A percentile compares a stretch with the other conserved stretches of the same genome.
These are phyloP conservation scores for Salvelinus fontinalis DNA, from an alignment of 2,113 vertebrate genomes.

Conservation along the genomic window DNA sequence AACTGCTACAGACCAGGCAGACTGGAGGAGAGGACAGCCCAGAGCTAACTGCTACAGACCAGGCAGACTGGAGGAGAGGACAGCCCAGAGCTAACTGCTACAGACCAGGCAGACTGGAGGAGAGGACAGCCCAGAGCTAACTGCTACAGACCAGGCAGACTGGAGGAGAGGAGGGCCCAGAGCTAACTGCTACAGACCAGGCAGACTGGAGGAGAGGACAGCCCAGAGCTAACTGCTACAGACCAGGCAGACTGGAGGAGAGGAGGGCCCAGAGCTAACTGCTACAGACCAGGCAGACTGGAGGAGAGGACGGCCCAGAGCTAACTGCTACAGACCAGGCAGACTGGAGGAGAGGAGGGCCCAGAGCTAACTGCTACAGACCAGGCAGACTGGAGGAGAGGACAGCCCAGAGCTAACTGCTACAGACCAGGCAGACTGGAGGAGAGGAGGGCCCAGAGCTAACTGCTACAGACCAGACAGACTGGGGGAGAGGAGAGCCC, in stretches of 20 bases:
- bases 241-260: too few relatives aligned
- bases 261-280: conserved; percentile 2
- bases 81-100: background rate
- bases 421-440: conserved; percentile 36
- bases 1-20: too few relatives aligned
- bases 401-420: conserved; percentile 5
- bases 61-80: conserved; percentile 32
- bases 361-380: background rate
- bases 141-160: too few relatives aligned
- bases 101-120: conserved; percentile 1
- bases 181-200: conserved; percentile 5
- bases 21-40: conserved; percentile 11
- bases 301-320: conserved; percentile 5
- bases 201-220: conserved; percentile 21
- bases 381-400: conserved; percentile 10
- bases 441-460: conserved; percentile 7
- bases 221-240: background rate
- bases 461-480: conserved; percentile 1
- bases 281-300: conserved; percentile 21
- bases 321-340: too few relatives aligned
- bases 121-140: conserved; percentile 4
- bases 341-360: conserved; percentile 9
- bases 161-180: conserved; percentile 8
- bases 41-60: too few relatives aligned
- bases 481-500: conserved; percentile 5